Evolutionary conservation across 2,113 vertebrate species (phyloP).

Genomic region (Podocnemis expansa): DNA sequence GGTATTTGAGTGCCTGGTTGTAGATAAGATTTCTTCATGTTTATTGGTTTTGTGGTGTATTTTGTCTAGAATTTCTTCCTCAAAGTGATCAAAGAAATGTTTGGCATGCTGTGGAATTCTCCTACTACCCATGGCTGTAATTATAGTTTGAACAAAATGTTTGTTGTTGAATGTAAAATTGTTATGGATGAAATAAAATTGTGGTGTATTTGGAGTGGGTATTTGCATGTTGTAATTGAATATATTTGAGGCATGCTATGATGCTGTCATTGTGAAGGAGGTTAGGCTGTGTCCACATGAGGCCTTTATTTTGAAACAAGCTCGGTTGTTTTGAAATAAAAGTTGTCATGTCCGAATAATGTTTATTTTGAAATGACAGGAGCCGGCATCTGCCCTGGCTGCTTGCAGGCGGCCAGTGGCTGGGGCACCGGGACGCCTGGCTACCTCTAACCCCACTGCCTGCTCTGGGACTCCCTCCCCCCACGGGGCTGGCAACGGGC

Average conservation of each 20-base stretch:
- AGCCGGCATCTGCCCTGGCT: no score
- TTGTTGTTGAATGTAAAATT: not conserved
- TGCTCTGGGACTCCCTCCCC: no score
- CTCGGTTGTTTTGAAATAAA: no score
- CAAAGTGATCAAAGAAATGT: not conserved
- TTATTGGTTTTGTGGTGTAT: not conserved
- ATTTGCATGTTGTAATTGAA: not conserved
- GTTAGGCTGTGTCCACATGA: no score
- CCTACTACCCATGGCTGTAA: not conserved
- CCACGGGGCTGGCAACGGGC: no score
- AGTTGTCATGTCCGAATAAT: no score
- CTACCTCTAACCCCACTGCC: no score
- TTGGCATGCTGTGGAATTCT: not conserved
- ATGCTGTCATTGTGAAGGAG: not conserved
- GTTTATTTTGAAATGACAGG: no score
- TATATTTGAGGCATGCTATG: not conserved
- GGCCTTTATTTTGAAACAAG: no score
- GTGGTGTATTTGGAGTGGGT: not conserved
- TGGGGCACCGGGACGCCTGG: no score
- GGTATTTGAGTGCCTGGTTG: not conserved
- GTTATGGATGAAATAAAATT: not conserved
- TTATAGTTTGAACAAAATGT: not conserved
- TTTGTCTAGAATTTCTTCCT: not conserved
- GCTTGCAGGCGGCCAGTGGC: no score
- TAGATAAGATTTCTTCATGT: not conserved